Base-by-base conservation (phyloP, 30 jellyfish, hydroid and myxozoan genomes). In the Cassiopea xamachana region DNA sequence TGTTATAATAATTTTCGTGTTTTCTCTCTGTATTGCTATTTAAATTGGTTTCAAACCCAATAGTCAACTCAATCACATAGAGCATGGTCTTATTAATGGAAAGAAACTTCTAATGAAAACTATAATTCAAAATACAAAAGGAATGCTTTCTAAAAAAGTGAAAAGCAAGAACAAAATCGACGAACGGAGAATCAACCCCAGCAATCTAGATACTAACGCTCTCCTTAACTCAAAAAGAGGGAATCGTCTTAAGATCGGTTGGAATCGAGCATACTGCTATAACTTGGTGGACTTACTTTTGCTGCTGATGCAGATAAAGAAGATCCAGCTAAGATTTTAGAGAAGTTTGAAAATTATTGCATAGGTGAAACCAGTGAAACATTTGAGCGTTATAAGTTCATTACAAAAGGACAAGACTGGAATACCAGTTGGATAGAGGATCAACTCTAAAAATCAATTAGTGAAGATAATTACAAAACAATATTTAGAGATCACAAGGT, bases 281-380 rank as follows among this genome's bases (percentile, higher is more conserved):
- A 27, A 55, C 12, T 55, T 55, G 64, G 12, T 55, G 64, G 64
- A 10, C 12, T 55, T 55, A 55, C 64, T 55, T 55, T 55, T 55
- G 64, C 64, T 55, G 64, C 64, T 55, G 64, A 55, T 3, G 64
- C 64, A 10, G 64, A 55, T 55, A 55, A 75, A 27, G 84, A 47
- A 75, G 62, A 27, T 46, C 62, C 84, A 7, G 84, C 58, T 8
- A 75, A 44, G 49, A 47, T 75, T 48, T 17, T 75, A 27, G 84
- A 75, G 84, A 39, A 75, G 17, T 75, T 75, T 46, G 87, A 78
- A 58, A 78, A 78, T 78, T 78, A 78, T 48, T 49, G 87, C 60
- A 69, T 78, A 43, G 73, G 87, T 78, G 87, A 78, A 78, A 78
- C 75, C 75, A 78, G 48, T 78, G 87, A 78, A 69, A 78, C 75